Evolutionary conservation across 2,113 vertebrate genomes (phyloP).

Genomic region (rabbit (Oryctolagus cuniculus)): DNA sequence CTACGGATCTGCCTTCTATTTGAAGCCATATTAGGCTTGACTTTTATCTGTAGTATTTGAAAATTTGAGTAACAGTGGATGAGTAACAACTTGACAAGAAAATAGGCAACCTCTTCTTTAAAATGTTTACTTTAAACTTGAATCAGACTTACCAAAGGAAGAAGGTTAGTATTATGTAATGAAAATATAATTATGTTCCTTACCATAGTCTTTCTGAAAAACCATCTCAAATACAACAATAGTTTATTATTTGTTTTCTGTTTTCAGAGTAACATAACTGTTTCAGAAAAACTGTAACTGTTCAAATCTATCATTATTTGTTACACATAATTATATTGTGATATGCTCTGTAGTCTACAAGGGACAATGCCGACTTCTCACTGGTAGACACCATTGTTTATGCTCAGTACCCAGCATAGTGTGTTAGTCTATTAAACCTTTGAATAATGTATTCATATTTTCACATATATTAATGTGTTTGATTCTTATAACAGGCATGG

Average conservation of each 20-base stretch:
- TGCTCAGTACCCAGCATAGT: not conserved
- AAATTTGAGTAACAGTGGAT: not conserved
- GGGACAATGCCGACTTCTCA: not conserved
- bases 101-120: not conserved
- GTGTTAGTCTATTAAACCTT: not conserved
- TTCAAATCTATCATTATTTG: not conserved
- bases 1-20: not conserved
- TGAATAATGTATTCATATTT: not conserved
- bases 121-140: slow-evolving; percentile 1
- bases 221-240: not conserved
- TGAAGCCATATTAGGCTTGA: not conserved
- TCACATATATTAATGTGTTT: not conserved
- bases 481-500: not conserved
- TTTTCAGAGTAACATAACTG: slow-evolving; percentile 16
- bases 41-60: not conserved
- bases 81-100: not conserved
- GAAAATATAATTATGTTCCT: not conserved
- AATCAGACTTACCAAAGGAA: slow-evolving; percentile 26
- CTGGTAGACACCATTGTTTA: not conserved
- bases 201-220: not conserved
- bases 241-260: not conserved
- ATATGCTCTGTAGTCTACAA: not conserved
- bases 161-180: not conserved
- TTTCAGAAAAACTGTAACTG: not conserved
- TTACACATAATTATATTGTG: not conserved